Percentiles rank a stretch among this genome's conserved stretches.
phyloP scores from a whole-genome alignment of 2,797 vertebrate species.

The Myioborus miniatus region DNA sequence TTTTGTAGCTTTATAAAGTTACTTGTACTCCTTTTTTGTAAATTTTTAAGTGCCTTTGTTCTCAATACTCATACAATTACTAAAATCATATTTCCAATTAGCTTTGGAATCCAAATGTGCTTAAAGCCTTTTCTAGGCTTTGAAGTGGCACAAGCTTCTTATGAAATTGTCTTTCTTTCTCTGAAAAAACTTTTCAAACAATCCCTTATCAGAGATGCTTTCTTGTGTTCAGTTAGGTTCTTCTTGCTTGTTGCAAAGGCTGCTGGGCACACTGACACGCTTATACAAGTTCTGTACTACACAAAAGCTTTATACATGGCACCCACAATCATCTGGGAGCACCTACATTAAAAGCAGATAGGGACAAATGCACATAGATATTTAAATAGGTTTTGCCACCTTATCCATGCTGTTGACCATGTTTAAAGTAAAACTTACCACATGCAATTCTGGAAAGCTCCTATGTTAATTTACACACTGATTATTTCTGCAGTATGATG shows the following conservation, averaged over 20 bases:
- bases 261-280: background rate
- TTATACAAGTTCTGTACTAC: background rate
- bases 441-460: background rate
- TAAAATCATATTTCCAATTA: constrained; percentile 9
- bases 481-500: background rate
- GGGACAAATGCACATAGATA: background rate
- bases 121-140: background rate
- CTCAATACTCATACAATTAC: background rate
- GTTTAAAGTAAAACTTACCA: background rate
- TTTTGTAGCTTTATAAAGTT: constrained; percentile 6
- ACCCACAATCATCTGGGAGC: background rate
- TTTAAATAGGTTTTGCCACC: background rate
- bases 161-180: background rate
- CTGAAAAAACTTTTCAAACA: background rate
- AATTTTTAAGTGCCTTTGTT: background rate
- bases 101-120: background rate
- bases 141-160: background rate
- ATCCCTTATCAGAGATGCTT: background rate
- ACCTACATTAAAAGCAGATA: background rate
- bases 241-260: background rate
- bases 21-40: background rate
- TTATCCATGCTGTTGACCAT: background rate
- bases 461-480: background rate
- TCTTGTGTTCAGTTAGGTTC: background rate
- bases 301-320: background rate